phyloP scores from a whole-genome alignment of 2,797 vertebrate genomes.

The Ctenochaetus hawaiiensis region DNA sequence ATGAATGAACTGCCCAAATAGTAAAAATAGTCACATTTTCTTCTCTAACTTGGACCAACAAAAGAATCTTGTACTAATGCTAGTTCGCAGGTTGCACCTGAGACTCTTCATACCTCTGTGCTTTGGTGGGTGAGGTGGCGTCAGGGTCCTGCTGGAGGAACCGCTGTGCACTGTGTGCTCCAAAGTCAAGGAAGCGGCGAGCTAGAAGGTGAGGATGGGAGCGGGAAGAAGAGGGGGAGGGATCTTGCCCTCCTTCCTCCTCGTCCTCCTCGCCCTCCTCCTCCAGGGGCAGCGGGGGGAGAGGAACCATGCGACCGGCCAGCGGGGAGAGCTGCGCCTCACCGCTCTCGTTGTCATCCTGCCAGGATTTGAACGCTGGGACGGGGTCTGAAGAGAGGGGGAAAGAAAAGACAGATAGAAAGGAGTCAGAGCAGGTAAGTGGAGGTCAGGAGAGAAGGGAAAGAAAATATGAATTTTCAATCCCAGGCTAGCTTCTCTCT shows the following conservation, averaged over 20 bases:
- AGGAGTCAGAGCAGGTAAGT: neutral
- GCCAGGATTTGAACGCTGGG: slow-evolving; percentile 96
- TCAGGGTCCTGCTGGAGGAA: slow-evolving; percentile 94
- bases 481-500: neutral
- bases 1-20: neutral
- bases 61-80: neutral
- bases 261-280: slow-evolving; percentile 83
- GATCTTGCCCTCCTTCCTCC: slow-evolving; percentile 55
- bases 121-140: slow-evolving; percentile 91
- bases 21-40: neutral
- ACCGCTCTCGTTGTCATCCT: slow-evolving; percentile 94
- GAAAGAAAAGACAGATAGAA: neutral
- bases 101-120: slow-evolving; percentile 86
- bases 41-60: neutral
- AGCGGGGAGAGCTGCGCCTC: slow-evolving; percentile 97
- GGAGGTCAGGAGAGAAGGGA: neutral
- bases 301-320: slow-evolving; percentile 93
- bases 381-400: slow-evolving; percentile 88
- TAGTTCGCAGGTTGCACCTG: neutral
- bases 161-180: slow-evolving; percentile 91
- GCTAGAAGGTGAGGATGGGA: slow-evolving; percentile 89
- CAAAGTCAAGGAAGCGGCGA: slow-evolving; percentile 94
- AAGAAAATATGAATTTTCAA: neutral
- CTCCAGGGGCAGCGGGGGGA: slow-evolving; percentile 89
- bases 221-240: slow-evolving; percentile 76